Percentiles rank a stretch among this genome's conserved stretches.
Conservation (phyloP, 1,140 invertebrate genomes). For the Psilanteris sp. region DNA sequence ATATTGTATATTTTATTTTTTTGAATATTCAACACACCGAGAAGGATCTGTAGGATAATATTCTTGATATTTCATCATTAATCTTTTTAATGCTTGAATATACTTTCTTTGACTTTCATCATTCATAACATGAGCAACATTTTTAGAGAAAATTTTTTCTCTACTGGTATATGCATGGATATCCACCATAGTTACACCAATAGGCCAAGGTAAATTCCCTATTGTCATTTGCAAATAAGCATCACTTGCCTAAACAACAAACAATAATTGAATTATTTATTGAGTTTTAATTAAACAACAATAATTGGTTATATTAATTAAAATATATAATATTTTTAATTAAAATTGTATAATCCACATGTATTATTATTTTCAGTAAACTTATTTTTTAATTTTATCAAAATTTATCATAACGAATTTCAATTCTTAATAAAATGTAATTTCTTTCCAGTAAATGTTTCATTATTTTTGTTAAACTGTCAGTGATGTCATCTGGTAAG, state of each 20-base stretch:
- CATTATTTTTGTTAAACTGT: conserved; percentile 95
- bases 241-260: conserved; percentile 93
- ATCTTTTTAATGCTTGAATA: conserved; percentile 94
- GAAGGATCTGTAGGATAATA: conserved; percentile 98
- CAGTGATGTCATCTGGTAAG: conserved; percentile 95
- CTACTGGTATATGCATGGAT: conserved; percentile 99
- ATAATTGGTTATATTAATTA: no score
- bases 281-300: no score
- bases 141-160: conserved; percentile 99
- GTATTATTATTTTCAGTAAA: no score
- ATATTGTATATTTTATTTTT: conserved; percentile 67
- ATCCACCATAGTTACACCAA: conserved; percentile 99
- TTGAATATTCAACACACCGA: conserved; percentile 96
- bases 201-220: conserved; percentile 99
- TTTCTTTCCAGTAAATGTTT: conserved; percentile 93
- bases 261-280: no score
- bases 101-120: conserved; percentile 99
- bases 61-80: conserved; percentile 99
- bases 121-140: conserved; percentile 99
- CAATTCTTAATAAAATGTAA: no score
- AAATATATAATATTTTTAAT: no score
- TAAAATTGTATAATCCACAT: no score
- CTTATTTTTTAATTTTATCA: no score
- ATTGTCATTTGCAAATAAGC: conserved; percentile 98
- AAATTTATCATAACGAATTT: no score